Percentiles rank a stretch among this genome's conserved stretches.
These are phyloP conservation scores for Tyto alba DNA, from an alignment of 2,113 vertebrate species.

Conservation along the genomic window DNA sequence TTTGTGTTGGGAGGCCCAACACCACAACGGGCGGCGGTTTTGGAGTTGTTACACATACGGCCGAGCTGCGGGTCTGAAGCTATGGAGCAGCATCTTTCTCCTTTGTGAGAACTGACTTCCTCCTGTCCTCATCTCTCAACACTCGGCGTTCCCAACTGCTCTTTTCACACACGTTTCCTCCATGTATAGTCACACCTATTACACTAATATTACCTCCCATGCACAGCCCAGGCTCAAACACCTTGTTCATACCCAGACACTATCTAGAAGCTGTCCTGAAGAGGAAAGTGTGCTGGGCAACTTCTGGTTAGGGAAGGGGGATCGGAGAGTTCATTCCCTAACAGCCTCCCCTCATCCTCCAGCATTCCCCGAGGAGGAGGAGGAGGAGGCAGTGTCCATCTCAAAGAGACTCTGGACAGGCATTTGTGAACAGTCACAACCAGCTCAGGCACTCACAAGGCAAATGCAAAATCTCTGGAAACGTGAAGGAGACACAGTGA, in stretches of 20 bases:
- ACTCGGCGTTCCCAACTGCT: rapidly evolving
- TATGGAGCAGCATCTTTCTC: rapidly evolving
- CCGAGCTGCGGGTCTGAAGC: background rate
- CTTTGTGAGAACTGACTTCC: background rate
- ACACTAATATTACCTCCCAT: rapidly evolving
- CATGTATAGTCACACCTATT: rapidly evolving
- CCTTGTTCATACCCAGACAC: background rate
- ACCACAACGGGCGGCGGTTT: rapidly evolving
- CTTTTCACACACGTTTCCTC: background rate
- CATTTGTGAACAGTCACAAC: rapidly evolving
- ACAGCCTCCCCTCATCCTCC: background rate
- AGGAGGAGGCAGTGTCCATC: background rate
- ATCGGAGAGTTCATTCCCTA: rapidly evolving
- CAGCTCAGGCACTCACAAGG: background rate
- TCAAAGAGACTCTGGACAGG: background rate
- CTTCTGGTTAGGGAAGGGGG: background rate
- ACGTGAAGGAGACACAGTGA: rapidly evolving
- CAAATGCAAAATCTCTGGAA: background rate
- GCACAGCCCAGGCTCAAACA: background rate
- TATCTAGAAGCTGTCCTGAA: background rate
- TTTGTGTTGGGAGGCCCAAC: background rate
- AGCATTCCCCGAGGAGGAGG: background rate
- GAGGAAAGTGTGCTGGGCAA: rapidly evolving
- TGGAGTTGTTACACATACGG: rapidly evolving
- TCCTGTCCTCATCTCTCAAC: rapidly evolving